These are phyloP conservation scores for Sciurus carolinensis DNA, from an alignment of 2,797 vertebrate genomes.

Conservation along the genomic window DNA sequence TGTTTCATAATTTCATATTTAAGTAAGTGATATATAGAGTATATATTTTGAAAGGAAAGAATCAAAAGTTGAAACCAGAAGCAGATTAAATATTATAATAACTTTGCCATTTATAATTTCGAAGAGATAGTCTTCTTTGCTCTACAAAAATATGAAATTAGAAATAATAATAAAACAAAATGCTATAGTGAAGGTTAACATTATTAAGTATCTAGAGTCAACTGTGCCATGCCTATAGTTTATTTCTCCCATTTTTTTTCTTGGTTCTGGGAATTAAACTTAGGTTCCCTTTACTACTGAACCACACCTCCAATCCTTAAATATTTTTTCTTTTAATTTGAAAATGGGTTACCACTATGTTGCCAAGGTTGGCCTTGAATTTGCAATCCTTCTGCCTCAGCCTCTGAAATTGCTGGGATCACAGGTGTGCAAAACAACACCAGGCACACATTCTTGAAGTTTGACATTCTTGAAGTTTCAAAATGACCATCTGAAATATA, in stretches of 20 bases:
- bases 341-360: too few species aligned
- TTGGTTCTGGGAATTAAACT: too few species aligned
- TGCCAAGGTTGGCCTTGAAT: too few species aligned
- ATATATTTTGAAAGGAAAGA: neutral
- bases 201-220: neutral
- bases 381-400: too few species aligned
- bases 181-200: neutral
- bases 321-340: too few species aligned
- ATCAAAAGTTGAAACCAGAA: neutral
- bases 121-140: neutral
- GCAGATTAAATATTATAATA: neutral
- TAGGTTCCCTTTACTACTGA: too few species aligned
- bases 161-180: neutral
- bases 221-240: neutral
- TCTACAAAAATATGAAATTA: neutral
- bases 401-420: too few species aligned
- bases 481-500: neutral
- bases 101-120: neutral
- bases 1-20: neutral
- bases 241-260: neutral
- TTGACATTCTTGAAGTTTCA: conserved; percentile 25
- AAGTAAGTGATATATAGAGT: neutral
- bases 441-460: neutral
- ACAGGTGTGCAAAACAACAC: too few species aligned
- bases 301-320: too few species aligned